Percentiles rank a stretch among this genome's conserved stretches.
phyloP scores from a whole-genome alignment of 2,888 invertebrate genomes.

The Agonum fuliginosum region DNA sequence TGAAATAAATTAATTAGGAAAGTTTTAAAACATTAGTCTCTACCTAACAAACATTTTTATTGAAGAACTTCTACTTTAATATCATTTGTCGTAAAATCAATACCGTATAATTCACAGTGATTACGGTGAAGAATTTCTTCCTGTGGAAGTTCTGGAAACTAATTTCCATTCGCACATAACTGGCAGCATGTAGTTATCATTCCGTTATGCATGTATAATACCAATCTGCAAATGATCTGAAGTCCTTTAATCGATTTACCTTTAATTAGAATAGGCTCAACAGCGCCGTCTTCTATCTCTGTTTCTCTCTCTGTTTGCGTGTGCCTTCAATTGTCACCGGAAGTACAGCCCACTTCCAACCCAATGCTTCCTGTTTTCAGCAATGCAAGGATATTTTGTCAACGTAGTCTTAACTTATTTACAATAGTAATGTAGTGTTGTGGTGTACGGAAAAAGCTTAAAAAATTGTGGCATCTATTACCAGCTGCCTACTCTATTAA shows the following conservation, averaged over 20 bases:
- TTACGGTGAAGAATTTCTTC: not conserved
- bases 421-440: too few relatives aligned
- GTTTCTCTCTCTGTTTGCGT: not conserved
- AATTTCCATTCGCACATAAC: slow-evolving; percentile 20
- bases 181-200: slow-evolving; percentile 1
- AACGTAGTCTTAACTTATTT: too few relatives aligned
- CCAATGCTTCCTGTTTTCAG: slow-evolving; percentile 7
- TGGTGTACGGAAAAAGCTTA: too few relatives aligned
- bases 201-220: slow-evolving; percentile 16
- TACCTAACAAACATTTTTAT: not conserved
- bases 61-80: not conserved
- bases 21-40: too few relatives aligned
- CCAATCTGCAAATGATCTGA: slow-evolving; percentile 25
- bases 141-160: slow-evolving; percentile 8
- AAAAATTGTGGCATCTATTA: too few relatives aligned
- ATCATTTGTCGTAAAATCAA: not conserved
- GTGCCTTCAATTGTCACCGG: slow-evolving; percentile 2
- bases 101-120: not conserved
- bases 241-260: slow-evolving; percentile 33
- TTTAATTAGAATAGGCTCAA: not conserved
- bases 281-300: too few relatives aligned
- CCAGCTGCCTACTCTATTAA: too few relatives aligned
- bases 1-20: too few relatives aligned
- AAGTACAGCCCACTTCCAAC: not conserved
- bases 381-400: too few relatives aligned